A percentile compares a stretch with the other conserved stretches of the same genome.
phyloP scores from a whole-genome alignment of 2,797 vertebrate genomes.

The Hyperoplus lanceolatus region DNA sequence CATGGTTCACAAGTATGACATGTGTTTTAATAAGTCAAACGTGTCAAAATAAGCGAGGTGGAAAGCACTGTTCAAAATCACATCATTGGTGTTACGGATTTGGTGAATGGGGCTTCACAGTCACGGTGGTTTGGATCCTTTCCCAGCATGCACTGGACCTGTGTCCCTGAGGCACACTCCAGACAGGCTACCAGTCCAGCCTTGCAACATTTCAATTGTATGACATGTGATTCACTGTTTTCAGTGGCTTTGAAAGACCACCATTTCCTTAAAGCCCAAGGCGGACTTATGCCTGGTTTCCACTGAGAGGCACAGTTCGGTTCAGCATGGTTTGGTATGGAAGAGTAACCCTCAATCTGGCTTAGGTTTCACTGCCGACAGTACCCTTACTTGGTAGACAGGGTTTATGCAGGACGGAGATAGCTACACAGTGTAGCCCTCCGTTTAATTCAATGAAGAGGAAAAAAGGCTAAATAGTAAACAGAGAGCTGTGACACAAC shows the following conservation, averaged over 20 bases:
- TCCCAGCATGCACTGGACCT: conserved; percentile 7
- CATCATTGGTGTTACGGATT: neutral
- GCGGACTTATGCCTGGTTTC: no score
- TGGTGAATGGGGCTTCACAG: neutral
- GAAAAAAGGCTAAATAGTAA: no score
- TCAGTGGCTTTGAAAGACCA: neutral
- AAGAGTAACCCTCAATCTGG: no score
- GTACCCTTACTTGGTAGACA: no score
- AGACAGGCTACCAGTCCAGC: neutral
- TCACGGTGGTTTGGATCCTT: neutral
- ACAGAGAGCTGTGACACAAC: neutral
- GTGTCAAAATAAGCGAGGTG: neutral
- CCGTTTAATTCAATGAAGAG: no score
- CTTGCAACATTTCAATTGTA: neutral
- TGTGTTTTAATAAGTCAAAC: neutral
- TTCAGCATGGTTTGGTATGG: no score
- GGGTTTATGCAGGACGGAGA: no score
- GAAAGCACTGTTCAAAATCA: neutral
- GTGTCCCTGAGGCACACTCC: neutral
- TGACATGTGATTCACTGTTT: neutral
- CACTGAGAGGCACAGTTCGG: no score
- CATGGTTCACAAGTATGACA: neutral
- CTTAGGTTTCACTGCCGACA: no score
- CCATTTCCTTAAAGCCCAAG: neutral
- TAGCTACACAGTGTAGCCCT: no score